Evolutionary conservation across 2,888 invertebrate species (phyloP).

Genomic region (Autographa pulchrina): DNA sequence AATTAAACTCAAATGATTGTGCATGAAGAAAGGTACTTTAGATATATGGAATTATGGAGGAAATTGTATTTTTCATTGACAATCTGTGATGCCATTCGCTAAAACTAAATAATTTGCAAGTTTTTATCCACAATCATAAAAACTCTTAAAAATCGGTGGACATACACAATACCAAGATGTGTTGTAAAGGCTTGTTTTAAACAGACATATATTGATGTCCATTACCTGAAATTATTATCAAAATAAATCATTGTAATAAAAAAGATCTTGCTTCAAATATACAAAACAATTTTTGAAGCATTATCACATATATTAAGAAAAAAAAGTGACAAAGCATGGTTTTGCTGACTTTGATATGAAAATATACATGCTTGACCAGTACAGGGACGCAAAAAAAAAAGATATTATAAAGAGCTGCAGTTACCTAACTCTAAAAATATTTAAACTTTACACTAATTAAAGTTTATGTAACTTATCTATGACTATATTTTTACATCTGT

Average conservation of each 20-base stretch:
- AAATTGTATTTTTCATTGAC: conserved; percentile 16
- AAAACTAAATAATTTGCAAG: conserved; percentile 59
- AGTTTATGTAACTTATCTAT: not conserved
- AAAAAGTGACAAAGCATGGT: too few species aligned
- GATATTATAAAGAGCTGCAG: too few species aligned
- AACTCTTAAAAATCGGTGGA: conserved; percentile 48
- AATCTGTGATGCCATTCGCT: conserved; percentile 13
- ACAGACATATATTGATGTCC: conserved; percentile 82
- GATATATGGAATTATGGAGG: not conserved
- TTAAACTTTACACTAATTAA: too few species aligned
- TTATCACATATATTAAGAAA: too few species aligned
- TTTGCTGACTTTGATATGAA: too few species aligned
- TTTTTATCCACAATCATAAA: conserved; percentile 25
- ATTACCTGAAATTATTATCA: conserved; percentile 74
- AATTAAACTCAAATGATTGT: not conserved
- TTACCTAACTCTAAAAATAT: too few species aligned
- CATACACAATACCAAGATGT: conserved; percentile 85
- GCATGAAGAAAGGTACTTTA: not conserved
- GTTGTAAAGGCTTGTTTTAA: conserved; percentile 73
- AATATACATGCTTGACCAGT: too few species aligned
- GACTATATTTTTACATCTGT: not conserved
- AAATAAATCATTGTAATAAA: conserved; percentile 14
- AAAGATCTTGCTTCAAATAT: not conserved
- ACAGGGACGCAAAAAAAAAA: too few species aligned
- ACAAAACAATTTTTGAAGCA: too few species aligned